Evolutionary conservation across 2,113 vertebrate species (phyloP).

Genomic region (Carassius carassius): DNA sequence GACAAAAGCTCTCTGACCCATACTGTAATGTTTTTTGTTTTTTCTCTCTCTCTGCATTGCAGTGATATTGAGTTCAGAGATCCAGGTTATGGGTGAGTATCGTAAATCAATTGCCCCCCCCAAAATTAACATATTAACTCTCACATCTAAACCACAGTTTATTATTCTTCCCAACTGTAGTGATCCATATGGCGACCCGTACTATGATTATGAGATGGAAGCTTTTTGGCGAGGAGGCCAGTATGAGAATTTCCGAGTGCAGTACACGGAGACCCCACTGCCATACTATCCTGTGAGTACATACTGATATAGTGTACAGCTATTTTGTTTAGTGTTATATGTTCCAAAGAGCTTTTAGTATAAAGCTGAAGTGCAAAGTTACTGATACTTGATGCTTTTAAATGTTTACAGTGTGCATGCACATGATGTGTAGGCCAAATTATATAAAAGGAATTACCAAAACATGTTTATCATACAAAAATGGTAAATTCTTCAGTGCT

Average conservation of each 20-base stretch:
- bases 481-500: not conserved
- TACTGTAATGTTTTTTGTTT: not conserved
- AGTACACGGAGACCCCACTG: conserved; percentile 91
- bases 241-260: conserved; percentile 98
- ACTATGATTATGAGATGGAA: conserved; percentile 96
- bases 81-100: conserved; percentile 81
- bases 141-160: too few species aligned
- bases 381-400: not conserved
- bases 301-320: not conserved
- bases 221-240: conserved; percentile 94
- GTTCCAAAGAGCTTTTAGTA: not conserved
- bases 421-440: not conserved
- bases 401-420: not conserved
- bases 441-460: not conserved
- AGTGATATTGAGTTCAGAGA: conserved; percentile 88
- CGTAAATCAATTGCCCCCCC: not conserved
- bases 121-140: not conserved
- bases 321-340: not conserved
- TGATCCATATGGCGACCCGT: conserved; percentile 91
- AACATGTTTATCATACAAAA: not conserved
- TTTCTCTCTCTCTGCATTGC: conserved; percentile 8
- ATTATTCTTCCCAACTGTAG: conserved; percentile 56
- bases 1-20: not conserved
- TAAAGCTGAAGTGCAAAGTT: not conserved
- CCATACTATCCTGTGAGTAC: conserved; percentile 88